phyloP scores from a whole-genome alignment of 2,797 vertebrate genomes.

The Cottoperca gobio region DNA sequence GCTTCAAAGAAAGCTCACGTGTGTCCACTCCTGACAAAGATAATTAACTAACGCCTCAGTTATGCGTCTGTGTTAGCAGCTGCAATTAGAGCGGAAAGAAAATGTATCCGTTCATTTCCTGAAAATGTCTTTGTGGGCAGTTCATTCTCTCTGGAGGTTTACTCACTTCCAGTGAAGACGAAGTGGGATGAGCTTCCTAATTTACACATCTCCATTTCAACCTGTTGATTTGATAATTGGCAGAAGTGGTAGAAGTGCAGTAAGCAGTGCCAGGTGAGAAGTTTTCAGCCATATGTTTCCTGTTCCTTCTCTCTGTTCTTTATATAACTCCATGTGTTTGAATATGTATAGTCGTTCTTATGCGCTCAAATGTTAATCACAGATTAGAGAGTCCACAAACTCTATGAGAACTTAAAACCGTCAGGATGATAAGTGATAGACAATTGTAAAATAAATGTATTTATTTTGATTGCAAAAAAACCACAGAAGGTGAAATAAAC shows the following conservation, averaged over 20 bases:
- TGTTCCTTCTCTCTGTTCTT: not conserved
- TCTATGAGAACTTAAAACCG: conserved; percentile 25
- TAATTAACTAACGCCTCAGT: conserved; percentile 5
- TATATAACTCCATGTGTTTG: not conserved
- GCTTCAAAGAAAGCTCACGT: not conserved
- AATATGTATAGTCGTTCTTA: conserved; percentile 16
- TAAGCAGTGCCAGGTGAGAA: not conserved
- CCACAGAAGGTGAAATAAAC: conserved; percentile 23
- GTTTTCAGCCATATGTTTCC: conserved; percentile 28
- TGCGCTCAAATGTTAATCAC: not conserved
- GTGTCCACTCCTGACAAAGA: not conserved
- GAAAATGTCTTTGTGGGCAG: not conserved
- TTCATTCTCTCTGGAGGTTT: not conserved
- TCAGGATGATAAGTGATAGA: conserved; percentile 3
- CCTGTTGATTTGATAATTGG: conserved; percentile 48
- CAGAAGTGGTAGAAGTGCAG: conserved; percentile 1
- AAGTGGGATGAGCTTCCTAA: not conserved
- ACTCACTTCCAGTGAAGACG: not conserved
- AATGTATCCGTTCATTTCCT: conserved; percentile 10
- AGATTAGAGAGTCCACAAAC: conserved; percentile 3
- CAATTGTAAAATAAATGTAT: not conserved
- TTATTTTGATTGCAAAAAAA: conserved; percentile 11
- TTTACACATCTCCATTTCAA: conserved; percentile 4
- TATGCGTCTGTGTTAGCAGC: not conserved
- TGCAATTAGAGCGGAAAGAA: conserved; percentile 10